Evolutionary conservation across 2,113 vertebrate species (phyloP), one percentile per base, ranked within the genome.

Genomic region (Seriola dumerili): DNA sequence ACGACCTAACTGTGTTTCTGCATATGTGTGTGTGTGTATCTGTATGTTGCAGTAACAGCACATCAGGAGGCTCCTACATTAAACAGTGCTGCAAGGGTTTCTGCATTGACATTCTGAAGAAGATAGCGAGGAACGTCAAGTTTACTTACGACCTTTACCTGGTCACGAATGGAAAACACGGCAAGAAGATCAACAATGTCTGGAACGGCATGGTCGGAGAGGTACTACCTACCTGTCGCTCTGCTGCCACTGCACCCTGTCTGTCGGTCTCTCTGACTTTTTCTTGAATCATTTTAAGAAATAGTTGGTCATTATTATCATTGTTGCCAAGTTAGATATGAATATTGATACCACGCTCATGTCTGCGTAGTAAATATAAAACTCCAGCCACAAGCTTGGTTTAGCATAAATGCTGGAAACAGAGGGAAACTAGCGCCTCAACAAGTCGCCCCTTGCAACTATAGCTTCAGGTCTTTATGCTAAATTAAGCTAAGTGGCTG

Each of bases 191-290:
- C 88, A 99, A 99, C 91, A 98, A 99, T 0, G 95, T 98, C 74
- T 99, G 98, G 98, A 99, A 99, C 9, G 98, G 98, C 84, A 99
- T 99, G 98, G 98, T 99, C 48, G 98, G 98, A 68, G 98, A 99
- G 94, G 98, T 99, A 93, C 94, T 11, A 3, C 13, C 21, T 23
- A 1, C 40, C n/a, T 57, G 57, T 59, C 25, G 16, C 1, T 29
- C 55, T 57, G 21, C 52, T 50, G 5, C 50, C n/a, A 3, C 19
- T 52, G 2, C 1, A 17, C 7, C 21, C 10, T 7, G 40, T 48
- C 5, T 2, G 38, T 34, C 34, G 36, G 50, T 25, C 13, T 50
- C 21, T 23, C 29, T 54, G 34, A 34, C 17, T 72, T 34, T 46
- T 19, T 7, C 0, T 36, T 38, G 29, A 11, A 40, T n/a, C 2